These are phyloP conservation scores for Pseudochaenichthys georgianus DNA, from an alignment of 2,797 vertebrate genomes.

Conservation along the genomic window DNA sequence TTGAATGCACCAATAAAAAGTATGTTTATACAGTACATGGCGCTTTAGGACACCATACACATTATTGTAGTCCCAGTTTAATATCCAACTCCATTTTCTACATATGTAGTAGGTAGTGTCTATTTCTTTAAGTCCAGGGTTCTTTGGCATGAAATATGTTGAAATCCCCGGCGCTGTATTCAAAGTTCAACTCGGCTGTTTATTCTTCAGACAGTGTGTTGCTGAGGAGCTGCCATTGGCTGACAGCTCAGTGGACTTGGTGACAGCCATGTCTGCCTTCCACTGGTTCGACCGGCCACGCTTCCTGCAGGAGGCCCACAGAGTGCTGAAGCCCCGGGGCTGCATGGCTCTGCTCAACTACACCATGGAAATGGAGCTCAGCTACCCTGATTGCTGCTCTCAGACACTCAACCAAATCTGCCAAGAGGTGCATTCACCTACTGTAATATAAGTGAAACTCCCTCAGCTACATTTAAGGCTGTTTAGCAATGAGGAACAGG, in stretches of 20 bases:
- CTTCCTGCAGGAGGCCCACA: conserved; percentile 83
- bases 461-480: not conserved
- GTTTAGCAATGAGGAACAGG: not conserved
- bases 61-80: no score
- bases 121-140: no score
- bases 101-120: no score
- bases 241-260: conserved; percentile 83
- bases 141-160: no score
- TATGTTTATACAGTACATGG: no score
- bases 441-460: not conserved
- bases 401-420: conserved; percentile 81
- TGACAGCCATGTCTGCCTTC: conserved; percentile 86
- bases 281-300: conserved; percentile 87
- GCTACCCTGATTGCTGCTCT: conserved; percentile 72
- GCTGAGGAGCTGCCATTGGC: conserved; percentile 85
- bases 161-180: not conserved
- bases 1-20: no score
- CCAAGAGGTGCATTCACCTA: conserved; percentile 78
- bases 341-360: conserved; percentile 87
- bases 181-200: conserved; percentile 3
- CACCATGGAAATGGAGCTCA: conserved; percentile 80
- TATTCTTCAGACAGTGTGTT: conserved; percentile 73
- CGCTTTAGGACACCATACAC: no score
- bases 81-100: no score
- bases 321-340: conserved; percentile 83